Percentiles rank a stretch among this genome's conserved stretches.
Evolutionary conservation across 1,140 invertebrate genomes (phyloP).

Genomic region (Drosophila ficusphila): DNA sequence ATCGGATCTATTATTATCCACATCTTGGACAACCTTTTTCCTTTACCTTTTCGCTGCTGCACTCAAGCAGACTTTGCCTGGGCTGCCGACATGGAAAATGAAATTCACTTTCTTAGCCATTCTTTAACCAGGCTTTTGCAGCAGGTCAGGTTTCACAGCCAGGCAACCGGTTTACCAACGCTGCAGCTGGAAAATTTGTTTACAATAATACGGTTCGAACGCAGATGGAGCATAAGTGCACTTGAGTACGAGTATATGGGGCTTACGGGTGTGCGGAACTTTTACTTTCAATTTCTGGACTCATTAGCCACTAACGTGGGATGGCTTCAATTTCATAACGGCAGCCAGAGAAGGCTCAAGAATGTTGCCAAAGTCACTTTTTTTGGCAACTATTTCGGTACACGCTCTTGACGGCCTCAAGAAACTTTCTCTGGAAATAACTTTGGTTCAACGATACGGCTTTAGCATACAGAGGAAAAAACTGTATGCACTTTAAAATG

Average conservation of each 20-base stretch:
- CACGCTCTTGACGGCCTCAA: slow-evolving; percentile 47
- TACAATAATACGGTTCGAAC: slow-evolving; percentile 59
- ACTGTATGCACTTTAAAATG: too few species aligned
- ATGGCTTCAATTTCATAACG: slow-evolving; percentile 47
- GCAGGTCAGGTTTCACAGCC: slow-evolving; percentile 55
- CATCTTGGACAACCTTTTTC: neutral
- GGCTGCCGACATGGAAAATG: slow-evolving; percentile 36
- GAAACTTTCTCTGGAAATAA: slow-evolving; percentile 73
- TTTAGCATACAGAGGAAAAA: slow-evolving; percentile 14
- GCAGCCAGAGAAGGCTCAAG: slow-evolving; percentile 26
- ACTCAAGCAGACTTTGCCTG: neutral
- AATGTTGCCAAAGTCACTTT: slow-evolving; percentile 42
- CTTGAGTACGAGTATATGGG: slow-evolving; percentile 9
- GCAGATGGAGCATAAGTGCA: slow-evolving; percentile 60
- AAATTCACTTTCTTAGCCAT: slow-evolving; percentile 67
- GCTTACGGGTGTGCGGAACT: slow-evolving; percentile 29
- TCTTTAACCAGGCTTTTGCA: slow-evolving; percentile 30
- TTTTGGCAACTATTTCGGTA: slow-evolving; percentile 53
- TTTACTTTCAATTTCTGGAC: slow-evolving; percentile 62
- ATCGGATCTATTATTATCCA: too few species aligned
- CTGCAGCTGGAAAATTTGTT: slow-evolving; percentile 69
- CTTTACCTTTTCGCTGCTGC: slow-evolving; percentile 12
- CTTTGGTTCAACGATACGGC: slow-evolving; percentile 47
- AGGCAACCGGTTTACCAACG: slow-evolving; percentile 54
- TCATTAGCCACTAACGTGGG: slow-evolving; percentile 34